Evolutionary conservation across 2,797 vertebrate genomes (phyloP).

Genomic region (Myripristis jacobus): DNA sequence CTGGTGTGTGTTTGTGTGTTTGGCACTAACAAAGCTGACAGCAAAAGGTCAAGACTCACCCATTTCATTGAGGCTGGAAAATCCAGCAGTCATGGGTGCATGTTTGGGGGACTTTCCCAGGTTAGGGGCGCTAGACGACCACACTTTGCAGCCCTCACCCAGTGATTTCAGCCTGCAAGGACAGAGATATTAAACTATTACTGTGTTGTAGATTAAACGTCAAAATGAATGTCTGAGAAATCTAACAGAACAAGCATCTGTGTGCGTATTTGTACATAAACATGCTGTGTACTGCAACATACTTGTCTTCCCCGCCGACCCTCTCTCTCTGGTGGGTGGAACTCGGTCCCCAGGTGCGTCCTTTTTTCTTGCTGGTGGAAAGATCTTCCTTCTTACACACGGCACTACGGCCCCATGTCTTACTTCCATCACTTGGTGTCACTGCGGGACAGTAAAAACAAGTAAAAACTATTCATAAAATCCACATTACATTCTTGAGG

Average conservation of each 20-base stretch:
- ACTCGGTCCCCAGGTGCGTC: constrained; percentile 93
- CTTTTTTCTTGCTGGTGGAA: constrained; percentile 89
- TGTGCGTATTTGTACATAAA: not conserved
- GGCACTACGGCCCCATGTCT: constrained; percentile 90
- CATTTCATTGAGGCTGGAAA: constrained; percentile 94
- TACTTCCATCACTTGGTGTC: constrained; percentile 89
- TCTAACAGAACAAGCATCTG: no score
- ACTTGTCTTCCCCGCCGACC: constrained; percentile 90
- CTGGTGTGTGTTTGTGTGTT: not conserved
- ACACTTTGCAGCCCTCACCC: constrained; percentile 89
- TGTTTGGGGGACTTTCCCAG: constrained; percentile 93
- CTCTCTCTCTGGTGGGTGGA: constrained; percentile 91
- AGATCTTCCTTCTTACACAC: constrained; percentile 91
- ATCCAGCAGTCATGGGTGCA: constrained; percentile 86
- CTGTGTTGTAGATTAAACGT: not conserved
- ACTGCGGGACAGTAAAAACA: constrained; percentile 75
- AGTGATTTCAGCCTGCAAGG: constrained; percentile 87
- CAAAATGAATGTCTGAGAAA: not conserved
- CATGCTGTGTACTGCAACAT: constrained; percentile 16
- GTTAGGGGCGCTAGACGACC: constrained; percentile 94
- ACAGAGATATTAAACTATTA: not conserved
- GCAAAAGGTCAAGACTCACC: constrained; percentile 80
- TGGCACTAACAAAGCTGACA: not conserved
- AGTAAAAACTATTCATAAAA: not conserved
- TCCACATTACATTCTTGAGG: not conserved